Evolutionary conservation across 2,888 invertebrate species (phyloP).

Genomic region (Euplexia lucipara): DNA sequence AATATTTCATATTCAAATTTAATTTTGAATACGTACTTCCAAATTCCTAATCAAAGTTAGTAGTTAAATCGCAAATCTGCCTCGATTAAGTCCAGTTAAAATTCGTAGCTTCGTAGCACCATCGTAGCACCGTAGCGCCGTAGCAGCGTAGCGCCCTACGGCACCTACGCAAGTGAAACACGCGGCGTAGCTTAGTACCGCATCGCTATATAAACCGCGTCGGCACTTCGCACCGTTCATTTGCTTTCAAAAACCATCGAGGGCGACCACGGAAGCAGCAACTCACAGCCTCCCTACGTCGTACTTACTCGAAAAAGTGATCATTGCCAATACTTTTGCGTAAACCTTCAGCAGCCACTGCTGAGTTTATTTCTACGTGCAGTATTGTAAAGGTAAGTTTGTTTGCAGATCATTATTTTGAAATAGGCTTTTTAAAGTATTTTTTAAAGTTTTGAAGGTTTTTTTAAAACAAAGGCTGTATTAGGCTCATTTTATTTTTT

Average conservation of each 20-base stretch:
- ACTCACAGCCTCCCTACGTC: slow-evolving; percentile 42
- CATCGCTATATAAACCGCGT: slow-evolving; percentile 82
- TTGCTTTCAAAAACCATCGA: slow-evolving; percentile 81
- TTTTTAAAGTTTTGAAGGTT: background rate
- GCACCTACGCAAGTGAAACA: slow-evolving; percentile 73
- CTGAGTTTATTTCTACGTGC: slow-evolving; percentile 29
- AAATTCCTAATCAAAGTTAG: slow-evolving; percentile 3
- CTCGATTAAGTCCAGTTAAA: slow-evolving; percentile 6
- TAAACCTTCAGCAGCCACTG: slow-evolving; percentile 18
- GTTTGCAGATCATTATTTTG: slow-evolving; percentile 1
- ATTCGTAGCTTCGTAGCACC: slow-evolving; percentile 44
- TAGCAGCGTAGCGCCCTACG: slow-evolving; percentile 67
- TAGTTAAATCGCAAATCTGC: slow-evolving; percentile 5
- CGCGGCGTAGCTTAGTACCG: slow-evolving; percentile 65
- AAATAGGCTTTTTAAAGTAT: background rate
- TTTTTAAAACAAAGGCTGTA: no score
- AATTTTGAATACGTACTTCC: background rate
- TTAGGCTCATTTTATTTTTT: no score
- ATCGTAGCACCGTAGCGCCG: slow-evolving; percentile 54
- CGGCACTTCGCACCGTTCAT: slow-evolving; percentile 80
- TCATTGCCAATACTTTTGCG: slow-evolving; percentile 31
- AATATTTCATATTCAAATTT: no score
- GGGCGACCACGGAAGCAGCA: slow-evolving; percentile 73
- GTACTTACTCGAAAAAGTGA: slow-evolving; percentile 41
- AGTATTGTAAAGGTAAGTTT: slow-evolving; percentile 52